Percentiles rank a stretch among this genome's conserved stretches.
Evolutionary conservation across 2,797 vertebrate genomes (phyloP).

Genomic region (Clarias laeviceps): DNA sequence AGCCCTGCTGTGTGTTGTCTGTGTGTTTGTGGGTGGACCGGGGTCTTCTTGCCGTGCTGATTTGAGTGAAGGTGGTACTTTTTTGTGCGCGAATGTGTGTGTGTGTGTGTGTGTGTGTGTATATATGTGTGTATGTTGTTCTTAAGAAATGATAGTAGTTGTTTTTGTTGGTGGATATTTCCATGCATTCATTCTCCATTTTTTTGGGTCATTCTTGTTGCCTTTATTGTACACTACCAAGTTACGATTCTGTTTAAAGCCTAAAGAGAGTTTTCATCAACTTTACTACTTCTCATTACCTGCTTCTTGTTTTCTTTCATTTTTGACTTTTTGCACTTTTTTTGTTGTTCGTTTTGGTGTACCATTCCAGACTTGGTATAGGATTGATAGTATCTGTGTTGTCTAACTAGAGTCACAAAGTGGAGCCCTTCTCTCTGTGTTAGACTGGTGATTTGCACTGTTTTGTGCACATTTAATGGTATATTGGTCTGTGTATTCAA

Average conservation of each 20-base stretch:
- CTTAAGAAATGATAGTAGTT: slow-evolving; percentile 59
- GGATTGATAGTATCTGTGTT: slow-evolving; percentile 70
- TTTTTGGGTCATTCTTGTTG: slow-evolving; percentile 49
- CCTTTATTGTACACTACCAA: slow-evolving; percentile 47
- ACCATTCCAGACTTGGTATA: slow-evolving; percentile 56
- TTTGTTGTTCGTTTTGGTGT: slow-evolving; percentile 39
- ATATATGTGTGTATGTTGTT: slow-evolving; percentile 55
- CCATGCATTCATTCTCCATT: slow-evolving; percentile 45
- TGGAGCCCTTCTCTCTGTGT: slow-evolving; percentile 49
- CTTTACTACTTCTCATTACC: slow-evolving; percentile 54
- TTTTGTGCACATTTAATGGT: slow-evolving; percentile 56
- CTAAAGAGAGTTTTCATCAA: slow-evolving; percentile 25
- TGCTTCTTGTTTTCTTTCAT: slow-evolving; percentile 42
- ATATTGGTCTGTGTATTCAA: slow-evolving; percentile 49
- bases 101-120: slow-evolving; percentile 40
- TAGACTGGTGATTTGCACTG: slow-evolving; percentile 53
- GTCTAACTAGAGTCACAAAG: slow-evolving; percentile 60
- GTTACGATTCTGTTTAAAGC: slow-evolving; percentile 28
- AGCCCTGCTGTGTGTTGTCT: slow-evolving; percentile 55
- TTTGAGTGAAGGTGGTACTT: slow-evolving; percentile 49
- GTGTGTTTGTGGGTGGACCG: slow-evolving; percentile 59
- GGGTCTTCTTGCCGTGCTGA: slow-evolving; percentile 60
- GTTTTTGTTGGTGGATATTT: slow-evolving; percentile 68
- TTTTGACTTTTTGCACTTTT: slow-evolving; percentile 52
- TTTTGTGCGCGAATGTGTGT: slow-evolving; percentile 32